A percentile compares a stretch with the other conserved stretches of the same genome.
phyloP scores from a whole-genome alignment of 2,113 vertebrate genomes.

The Hucho hucho region DNA sequence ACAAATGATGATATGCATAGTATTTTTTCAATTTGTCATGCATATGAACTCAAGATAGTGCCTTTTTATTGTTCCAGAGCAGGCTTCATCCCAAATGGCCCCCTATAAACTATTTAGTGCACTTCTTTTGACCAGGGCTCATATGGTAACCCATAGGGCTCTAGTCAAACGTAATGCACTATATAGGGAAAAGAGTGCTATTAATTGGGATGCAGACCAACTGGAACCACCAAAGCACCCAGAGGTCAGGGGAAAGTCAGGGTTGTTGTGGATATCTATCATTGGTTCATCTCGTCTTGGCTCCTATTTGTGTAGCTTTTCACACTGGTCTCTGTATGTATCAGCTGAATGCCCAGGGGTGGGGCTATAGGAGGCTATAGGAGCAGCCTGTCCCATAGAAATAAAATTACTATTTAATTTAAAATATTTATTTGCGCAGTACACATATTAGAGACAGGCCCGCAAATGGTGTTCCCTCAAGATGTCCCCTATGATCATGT shows the following conservation, averaged over 20 bases:
- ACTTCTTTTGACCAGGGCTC: no score
- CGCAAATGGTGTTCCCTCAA: slow-evolving; percentile 43
- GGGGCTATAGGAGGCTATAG: no score
- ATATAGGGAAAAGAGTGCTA: no score
- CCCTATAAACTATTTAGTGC: no score
- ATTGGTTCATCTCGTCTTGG: slow-evolving; percentile 14
- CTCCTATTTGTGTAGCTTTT: neutral
- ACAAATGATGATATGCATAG: no score
- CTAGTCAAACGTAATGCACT: no score
- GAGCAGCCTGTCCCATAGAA: slow-evolving; percentile 13
- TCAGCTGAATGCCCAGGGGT: slow-evolving; percentile 11
- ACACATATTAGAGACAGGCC: slow-evolving; percentile 7
- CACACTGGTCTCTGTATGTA: neutral
- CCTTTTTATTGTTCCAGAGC: no score
- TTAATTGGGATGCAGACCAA: neutral
- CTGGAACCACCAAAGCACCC: neutral
- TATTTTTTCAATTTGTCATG: no score
- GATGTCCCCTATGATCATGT: slow-evolving; percentile 28
- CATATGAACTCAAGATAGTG: neutral
- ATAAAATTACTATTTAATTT: no score
- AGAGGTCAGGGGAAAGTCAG: slow-evolving; percentile 21
- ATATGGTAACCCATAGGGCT: no score
- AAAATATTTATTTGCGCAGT: neutral
- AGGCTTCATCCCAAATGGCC: no score
- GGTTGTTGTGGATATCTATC: neutral